Percentiles rank a stretch among this genome's conserved stretches.
Conservation (phyloP, 1,140 invertebrate species). For the Trichomalopsis sarcophagae region DNA sequence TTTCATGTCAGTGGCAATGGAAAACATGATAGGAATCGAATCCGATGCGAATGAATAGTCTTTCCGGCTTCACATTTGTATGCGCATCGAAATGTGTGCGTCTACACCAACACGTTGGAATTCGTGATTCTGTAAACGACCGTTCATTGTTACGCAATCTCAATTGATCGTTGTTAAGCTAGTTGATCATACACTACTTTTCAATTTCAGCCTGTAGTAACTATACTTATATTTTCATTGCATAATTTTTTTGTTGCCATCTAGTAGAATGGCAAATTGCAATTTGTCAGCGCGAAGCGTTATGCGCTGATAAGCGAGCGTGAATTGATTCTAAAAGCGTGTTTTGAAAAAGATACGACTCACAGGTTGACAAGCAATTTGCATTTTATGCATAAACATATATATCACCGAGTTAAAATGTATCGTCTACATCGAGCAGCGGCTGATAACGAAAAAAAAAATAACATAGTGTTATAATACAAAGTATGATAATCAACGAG, state of each 20-base stretch:
- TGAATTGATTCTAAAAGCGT: no score
- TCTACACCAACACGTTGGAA: not conserved
- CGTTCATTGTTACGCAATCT: constrained; percentile 2
- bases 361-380: no score
- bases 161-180: constrained; percentile 11
- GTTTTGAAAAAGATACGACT: no score
- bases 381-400: no score
- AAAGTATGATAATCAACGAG: not conserved
- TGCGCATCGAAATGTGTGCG: not conserved
- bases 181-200: constrained; percentile 15
- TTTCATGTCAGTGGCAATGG: no score
- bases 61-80: not conserved
- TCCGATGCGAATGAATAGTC: no score
- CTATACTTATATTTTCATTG: constrained; percentile 18
- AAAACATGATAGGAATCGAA: no score
- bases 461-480: not conserved
- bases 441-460: not conserved
- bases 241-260: constrained; percentile 16
- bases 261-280: not conserved
- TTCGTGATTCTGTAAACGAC: not conserved
- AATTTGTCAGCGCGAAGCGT: constrained; percentile 11
- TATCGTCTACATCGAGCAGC: no score
- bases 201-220: constrained; percentile 6
- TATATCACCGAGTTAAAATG: no score
- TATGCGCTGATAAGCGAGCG: not conserved